Percentiles rank a stretch among this genome's conserved stretches.
Evolutionary conservation across 2,113 vertebrate genomes (phyloP).

Genomic region (Macquaria ambigua): DNA sequence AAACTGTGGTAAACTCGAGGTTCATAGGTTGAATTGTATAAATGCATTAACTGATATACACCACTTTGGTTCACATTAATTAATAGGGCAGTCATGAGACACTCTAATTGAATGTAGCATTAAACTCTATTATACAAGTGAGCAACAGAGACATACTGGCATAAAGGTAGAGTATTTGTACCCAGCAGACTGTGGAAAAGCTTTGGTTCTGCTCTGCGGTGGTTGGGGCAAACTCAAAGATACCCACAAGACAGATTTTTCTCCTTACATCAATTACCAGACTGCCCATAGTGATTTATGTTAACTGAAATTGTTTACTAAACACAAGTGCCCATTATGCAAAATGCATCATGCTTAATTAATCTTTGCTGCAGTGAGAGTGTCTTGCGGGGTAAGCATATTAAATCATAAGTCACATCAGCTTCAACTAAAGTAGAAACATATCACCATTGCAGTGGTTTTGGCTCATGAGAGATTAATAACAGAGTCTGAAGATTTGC

Average conservation of each 20-base stretch:
- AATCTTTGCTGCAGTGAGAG: conserved; percentile 44
- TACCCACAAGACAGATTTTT: conserved; percentile 13
- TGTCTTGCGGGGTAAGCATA: conserved; percentile 51
- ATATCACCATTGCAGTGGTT: conserved; percentile 1
- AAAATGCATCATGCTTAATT: conserved; percentile 65
- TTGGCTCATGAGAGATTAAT: conserved; percentile 30
- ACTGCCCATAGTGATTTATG: conserved; percentile 58
- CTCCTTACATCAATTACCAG: conserved; percentile 45
- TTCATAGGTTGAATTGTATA: not conserved
- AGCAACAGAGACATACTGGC: not conserved
- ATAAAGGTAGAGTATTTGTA: not conserved
- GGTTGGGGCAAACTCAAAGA: conserved; percentile 7
- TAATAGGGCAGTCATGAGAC: conserved; percentile 11
- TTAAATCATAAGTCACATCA: conserved; percentile 60
- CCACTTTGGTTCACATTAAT: conserved; percentile 6
- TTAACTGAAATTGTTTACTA: conserved; percentile 62
- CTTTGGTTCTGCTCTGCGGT: conserved; percentile 26
- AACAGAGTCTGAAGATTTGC: conserved; percentile 20
- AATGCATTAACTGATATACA: conserved; percentile 5
- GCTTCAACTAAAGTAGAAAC: conserved; percentile 38
- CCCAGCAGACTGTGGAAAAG: not conserved
- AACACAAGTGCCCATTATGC: conserved; percentile 65
- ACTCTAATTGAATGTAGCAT: conserved; percentile 24
- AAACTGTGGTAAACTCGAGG: not conserved
- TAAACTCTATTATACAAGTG: conserved; percentile 4